A percentile compares a stretch with the other conserved stretches of the same genome.
These are phyloP conservation scores for Agriopis leucophaearia DNA, from an alignment of 2,888 invertebrate species.

Conservation along the genomic window DNA sequence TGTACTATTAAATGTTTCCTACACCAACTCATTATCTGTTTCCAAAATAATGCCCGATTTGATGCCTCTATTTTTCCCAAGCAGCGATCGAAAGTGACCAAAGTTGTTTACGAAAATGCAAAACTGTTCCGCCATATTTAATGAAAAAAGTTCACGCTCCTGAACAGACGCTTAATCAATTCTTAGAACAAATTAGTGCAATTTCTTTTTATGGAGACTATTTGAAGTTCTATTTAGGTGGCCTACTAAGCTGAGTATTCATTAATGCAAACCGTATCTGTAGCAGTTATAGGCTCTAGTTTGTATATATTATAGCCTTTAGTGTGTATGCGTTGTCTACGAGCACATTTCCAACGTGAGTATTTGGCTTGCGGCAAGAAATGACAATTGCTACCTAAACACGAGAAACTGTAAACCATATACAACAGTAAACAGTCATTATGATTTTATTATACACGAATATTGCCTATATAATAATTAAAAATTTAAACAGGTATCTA, in stretches of 20 bases:
- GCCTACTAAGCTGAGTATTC: constrained; percentile 4
- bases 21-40: constrained; percentile 1
- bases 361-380: too few relatives aligned
- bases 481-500: too few relatives aligned
- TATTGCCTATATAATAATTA: too few relatives aligned
- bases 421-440: too few relatives aligned
- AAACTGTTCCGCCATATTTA: constrained; percentile 17
- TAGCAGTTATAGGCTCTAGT: too few relatives aligned
- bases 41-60: constrained; percentile 3
- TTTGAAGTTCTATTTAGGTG: constrained; percentile 39
- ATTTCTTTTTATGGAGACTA: constrained; percentile 47
- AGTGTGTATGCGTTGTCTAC: too few relatives aligned
- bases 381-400: too few relatives aligned
- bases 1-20: too few relatives aligned
- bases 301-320: too few relatives aligned
- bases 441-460: too few relatives aligned
- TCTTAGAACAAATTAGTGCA: constrained; percentile 53
- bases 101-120: constrained; percentile 22
- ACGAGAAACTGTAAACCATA: too few relatives aligned
- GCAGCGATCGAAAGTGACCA: neutral
- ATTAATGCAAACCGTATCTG: neutral
- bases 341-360: too few relatives aligned
- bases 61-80: constrained; percentile 16
- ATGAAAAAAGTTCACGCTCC: constrained; percentile 28
- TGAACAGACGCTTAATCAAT: constrained; percentile 52